Evolutionary conservation across 2,888 invertebrate species (phyloP).

Genomic region (Cantharis rufa): DNA sequence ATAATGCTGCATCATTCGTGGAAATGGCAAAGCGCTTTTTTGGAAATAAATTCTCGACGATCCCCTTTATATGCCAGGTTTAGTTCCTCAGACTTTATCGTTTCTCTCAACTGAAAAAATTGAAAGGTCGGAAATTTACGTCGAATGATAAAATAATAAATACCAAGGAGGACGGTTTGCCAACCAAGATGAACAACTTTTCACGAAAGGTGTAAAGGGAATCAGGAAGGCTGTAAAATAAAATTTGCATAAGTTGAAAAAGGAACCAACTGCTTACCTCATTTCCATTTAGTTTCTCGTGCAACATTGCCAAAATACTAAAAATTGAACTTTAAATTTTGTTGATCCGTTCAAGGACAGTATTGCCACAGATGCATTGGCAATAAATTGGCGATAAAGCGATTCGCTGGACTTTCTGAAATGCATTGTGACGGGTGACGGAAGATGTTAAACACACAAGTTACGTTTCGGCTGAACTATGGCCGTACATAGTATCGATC

Average conservation of each 20-base stretch:
- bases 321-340: neutral
- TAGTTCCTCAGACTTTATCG: neutral
- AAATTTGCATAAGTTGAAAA: neutral
- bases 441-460: neutral
- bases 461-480: neutral
- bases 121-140: neutral
- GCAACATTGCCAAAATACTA: neutral
- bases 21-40: neutral
- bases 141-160: neutral
- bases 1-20: neutral
- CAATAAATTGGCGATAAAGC: neutral
- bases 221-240: neutral
- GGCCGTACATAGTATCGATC: neutral
- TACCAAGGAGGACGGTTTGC: neutral
- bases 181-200: neutral
- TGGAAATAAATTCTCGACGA: neutral
- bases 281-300: neutral
- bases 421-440: neutral
- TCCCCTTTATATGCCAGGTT: neutral
- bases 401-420: neutral
- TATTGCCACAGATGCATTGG: too few relatives aligned
- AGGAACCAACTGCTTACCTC: neutral
- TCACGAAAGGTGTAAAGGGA: neutral
- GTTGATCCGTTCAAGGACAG: neutral
- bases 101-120: neutral